Base-by-base conservation (phyloP, 2,888 invertebrate genomes). In the Eupeodes luniger region DNA sequence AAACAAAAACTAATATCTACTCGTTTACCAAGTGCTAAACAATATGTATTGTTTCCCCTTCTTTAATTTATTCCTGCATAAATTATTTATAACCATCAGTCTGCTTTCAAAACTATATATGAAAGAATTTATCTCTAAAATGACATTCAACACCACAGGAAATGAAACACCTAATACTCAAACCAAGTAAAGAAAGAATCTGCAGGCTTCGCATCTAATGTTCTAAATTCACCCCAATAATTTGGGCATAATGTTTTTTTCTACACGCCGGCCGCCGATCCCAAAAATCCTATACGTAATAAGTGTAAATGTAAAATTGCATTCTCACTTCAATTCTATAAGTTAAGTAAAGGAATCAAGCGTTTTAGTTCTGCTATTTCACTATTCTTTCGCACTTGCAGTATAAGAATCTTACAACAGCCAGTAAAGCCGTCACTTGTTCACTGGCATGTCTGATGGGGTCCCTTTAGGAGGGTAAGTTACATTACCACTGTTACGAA, bases 11-110 rank as follows among this genome's bases (percentile, higher is more conserved):
- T 5, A 5, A 27, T 27, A 27, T 27, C 27, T 27, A 27, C 51
- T 47, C 14, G 14, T 12, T 40, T n/a, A 12, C 16, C n/a, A 40
- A 64, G 9, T 34, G 3, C 10, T 0, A 10, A 49, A 51, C n/a
- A 1, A 51, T 10, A 10, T n/a, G 34, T 6, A 51, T 51, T 36
- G 4, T n/a, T 40, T 40, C 12, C 12, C 36, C 1, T 9, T 36
- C 4, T 66, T 4, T 16, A 67, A 51, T 34, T 67, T 67, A 51
- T 36, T 67, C 11, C n/a, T 74, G 57, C 72, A 81, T 85, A 77
- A 81, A 76, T 85, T 81, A 85, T 81, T 72, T 72, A 77, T 47
- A 72, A 55, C 85, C 77, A 85, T 67, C 51, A 81, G 16, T 16
- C 40, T 5, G 40, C 40, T 40, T 40, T 9, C 16, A 14, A 57